These are phyloP conservation scores for Drosophila anomalata DNA, from an alignment of 2,888 invertebrate genomes.

Conservation along the genomic window DNA sequence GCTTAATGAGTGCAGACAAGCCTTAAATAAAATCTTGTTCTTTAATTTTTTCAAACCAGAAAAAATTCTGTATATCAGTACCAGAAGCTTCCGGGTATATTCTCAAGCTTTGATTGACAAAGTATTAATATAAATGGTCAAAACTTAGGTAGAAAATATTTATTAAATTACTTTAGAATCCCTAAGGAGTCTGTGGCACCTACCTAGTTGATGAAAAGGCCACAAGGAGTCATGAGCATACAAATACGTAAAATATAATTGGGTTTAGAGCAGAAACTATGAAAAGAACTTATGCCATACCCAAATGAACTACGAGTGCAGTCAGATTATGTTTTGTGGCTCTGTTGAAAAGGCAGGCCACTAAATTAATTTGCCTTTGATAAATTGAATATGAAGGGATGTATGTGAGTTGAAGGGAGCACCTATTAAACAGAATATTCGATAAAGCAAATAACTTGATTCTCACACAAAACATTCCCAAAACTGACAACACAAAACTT, in stretches of 20 bases:
- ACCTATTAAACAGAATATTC: background rate
- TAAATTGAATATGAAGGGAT: slow-evolving; percentile 1
- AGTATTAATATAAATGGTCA: slow-evolving; percentile 35
- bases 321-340: slow-evolving; percentile 14
- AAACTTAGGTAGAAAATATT: background rate
- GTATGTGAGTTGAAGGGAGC: background rate
- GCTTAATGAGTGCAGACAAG: slow-evolving; percentile 50
- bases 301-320: slow-evolving; percentile 7
- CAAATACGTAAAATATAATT: slow-evolving; percentile 28
- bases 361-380: slow-evolving; percentile 39
- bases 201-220: slow-evolving; percentile 4
- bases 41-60: background rate
- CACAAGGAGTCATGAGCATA: slow-evolving; percentile 17
- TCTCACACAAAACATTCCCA: too few relatives aligned
- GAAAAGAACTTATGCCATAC: slow-evolving; percentile 27
- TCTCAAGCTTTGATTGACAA: slow-evolving; percentile 32
- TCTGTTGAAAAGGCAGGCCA: slow-evolving; percentile 15
- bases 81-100: slow-evolving; percentile 8
- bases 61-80: background rate
- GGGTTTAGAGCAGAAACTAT: slow-evolving; percentile 19
- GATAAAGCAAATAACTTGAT: too few relatives aligned
- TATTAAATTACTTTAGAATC: background rate
- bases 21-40: slow-evolving; percentile 10
- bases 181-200: background rate
- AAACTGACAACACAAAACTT: too few relatives aligned